Base-by-base conservation (phyloP, 2,113 vertebrate genomes). In the Phoxinus phoxinus region DNA sequence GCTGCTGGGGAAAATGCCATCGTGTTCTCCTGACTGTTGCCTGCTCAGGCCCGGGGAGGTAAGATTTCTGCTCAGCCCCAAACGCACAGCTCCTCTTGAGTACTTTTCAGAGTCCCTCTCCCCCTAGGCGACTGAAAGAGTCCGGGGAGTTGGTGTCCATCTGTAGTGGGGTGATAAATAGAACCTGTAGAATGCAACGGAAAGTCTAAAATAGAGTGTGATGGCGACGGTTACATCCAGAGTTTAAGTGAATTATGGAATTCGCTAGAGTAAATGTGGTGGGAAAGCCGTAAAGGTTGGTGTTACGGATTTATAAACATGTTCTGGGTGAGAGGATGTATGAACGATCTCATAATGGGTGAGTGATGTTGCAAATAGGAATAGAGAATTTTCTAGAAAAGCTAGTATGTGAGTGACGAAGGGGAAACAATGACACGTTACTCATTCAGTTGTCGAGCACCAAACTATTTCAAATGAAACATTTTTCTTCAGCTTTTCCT, bases 21-120 rank as follows among this genome's bases (percentile, higher is more conserved):
- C 96, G 92, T 97, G 96, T 94, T 97, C 96, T 91, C 94, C 95
- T 41, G 94, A 96, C 92, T 97, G 97, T 95, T 96, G 96, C 94
- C 94, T 97, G 91, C 95, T 97, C 91, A 95, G 90, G 94, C 94
- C 96, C 67, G 94, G 94, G 86, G 95, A 97, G 97, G 97, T 97
- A 96, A 97, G 97, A 71, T 76, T 85, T 74, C 79, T 78, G 46
- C 74, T 76, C 27, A 32, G 25, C 25, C 71, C 56, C 37, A 82
- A 83, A 65, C 21, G n/a, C 53, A 51, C 41, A 6, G 71, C 61
- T 65, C 27, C 63, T 67, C 78, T 30, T 73, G 89, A 73, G 27
- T 51, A 82, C 61, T 41, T n/a, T n/a, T 61, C 27, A 81, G 71
- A 81, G 48, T 35, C 25, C 9, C 48, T 37, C 51, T 23, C 35